These are phyloP conservation scores for Patagioenas fasciata DNA, from an alignment of 2,113 vertebrate genomes.

Conservation along the genomic window DNA sequence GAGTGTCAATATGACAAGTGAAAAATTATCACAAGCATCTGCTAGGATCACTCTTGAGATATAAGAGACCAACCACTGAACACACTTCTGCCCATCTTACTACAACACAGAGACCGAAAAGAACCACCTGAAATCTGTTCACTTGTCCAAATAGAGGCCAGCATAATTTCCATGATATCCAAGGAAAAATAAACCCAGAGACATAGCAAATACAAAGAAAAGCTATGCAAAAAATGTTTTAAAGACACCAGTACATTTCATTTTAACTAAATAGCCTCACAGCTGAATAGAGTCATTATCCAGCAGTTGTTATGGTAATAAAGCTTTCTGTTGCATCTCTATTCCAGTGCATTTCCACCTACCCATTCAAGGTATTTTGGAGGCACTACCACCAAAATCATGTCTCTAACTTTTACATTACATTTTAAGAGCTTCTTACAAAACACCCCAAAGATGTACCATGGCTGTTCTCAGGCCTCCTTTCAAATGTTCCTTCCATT, in stretches of 20 bases:
- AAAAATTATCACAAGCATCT: conserved; percentile 13
- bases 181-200: background rate
- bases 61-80: background rate
- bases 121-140: background rate
- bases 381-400: background rate
- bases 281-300: background rate
- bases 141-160: background rate
- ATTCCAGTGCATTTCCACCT: conserved; percentile 21
- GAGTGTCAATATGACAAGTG: background rate
- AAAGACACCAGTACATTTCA: background rate
- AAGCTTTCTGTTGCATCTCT: conserved; percentile 14
- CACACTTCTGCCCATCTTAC: background rate
- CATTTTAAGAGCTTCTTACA: background rate
- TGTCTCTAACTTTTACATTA: background rate
- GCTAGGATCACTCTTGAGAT: background rate
- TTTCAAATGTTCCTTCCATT: background rate
- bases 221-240: background rate
- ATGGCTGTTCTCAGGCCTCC: background rate
- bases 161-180: background rate
- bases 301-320: conserved; percentile 49
- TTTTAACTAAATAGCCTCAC: conserved; percentile 22
- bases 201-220: background rate
- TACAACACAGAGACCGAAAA: background rate
- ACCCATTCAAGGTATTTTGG: background rate
- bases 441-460: background rate